Evolutionary conservation across 2,797 vertebrate genomes (phyloP).

Genomic region (Lates japonicus): DNA sequence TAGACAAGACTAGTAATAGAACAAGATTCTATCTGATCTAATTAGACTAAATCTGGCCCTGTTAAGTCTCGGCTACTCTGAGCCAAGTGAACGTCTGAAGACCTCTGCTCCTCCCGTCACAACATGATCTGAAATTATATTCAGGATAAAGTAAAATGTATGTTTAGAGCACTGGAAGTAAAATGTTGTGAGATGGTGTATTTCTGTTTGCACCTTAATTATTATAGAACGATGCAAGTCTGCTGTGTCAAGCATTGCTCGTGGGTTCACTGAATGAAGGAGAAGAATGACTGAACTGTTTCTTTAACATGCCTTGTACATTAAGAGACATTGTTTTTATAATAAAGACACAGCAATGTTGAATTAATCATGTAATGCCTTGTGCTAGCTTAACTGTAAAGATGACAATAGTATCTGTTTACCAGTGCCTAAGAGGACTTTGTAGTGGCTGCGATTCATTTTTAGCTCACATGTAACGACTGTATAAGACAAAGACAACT

Average conservation of each 20-base stretch:
- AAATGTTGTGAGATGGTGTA: not conserved
- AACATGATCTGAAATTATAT: not conserved
- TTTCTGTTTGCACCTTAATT: slow-evolving; percentile 59
- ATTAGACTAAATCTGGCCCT: not conserved
- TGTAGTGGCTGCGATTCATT: slow-evolving; percentile 35
- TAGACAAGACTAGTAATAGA: not conserved
- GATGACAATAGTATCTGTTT: not conserved
- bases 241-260: slow-evolving; percentile 11
- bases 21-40: not conserved
- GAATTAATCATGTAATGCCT: slow-evolving; percentile 40
- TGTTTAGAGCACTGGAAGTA: slow-evolving; percentile 10
- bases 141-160: not conserved
- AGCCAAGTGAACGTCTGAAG: not conserved
- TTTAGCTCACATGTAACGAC: slow-evolving; percentile 23
- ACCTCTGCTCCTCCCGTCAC: not conserved
- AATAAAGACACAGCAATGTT: slow-evolving; percentile 42
- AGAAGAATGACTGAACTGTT: slow-evolving; percentile 12
- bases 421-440: slow-evolving; percentile 38
- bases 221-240: slow-evolving; percentile 33
- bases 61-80: not conserved
- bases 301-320: slow-evolving; percentile 15
- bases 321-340: slow-evolving; percentile 17
- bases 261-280: not conserved
- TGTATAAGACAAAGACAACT: not conserved
- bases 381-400: slow-evolving; percentile 14